Conservation (phyloP, 2,113 vertebrate species). For the Micromys minutus region DNA sequence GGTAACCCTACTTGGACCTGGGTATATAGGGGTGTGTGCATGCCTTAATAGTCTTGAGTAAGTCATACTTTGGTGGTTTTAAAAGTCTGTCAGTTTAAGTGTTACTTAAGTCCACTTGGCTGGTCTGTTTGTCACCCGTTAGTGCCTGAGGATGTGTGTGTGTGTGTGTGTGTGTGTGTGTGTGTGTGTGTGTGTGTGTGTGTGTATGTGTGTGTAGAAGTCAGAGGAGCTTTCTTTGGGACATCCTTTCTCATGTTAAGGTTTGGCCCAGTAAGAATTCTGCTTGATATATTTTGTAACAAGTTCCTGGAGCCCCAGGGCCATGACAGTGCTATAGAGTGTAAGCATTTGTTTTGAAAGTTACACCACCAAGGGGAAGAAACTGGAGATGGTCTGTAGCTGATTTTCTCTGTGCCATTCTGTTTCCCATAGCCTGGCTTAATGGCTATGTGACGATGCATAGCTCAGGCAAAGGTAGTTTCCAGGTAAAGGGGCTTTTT, state of each 20-base stretch:
- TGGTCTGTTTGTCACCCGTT: conserved; percentile 12
- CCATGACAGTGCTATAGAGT: neutral
- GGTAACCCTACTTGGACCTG: neutral
- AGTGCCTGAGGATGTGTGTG: neutral
- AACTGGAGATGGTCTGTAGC: neutral
- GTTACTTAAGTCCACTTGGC: neutral
- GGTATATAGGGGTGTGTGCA: neutral
- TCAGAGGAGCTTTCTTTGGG: neutral
- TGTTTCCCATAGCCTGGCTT: neutral
- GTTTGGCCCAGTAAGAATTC: neutral
- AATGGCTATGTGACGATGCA: neutral
- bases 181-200: neutral
- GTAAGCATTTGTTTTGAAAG: neutral
- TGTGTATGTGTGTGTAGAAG: neutral
- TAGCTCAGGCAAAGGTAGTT: neutral
- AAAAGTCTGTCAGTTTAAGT: neutral
- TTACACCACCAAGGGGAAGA: neutral
- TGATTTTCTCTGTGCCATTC: neutral
- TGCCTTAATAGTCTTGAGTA: neutral
- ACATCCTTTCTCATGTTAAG: neutral
- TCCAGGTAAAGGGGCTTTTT: neutral
- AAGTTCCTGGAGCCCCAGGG: neutral
- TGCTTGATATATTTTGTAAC: neutral
- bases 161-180: neutral
- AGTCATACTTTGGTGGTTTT: neutral